Conservation (phyloP, 2,888 invertebrate genomes). For the Deroplatys truncata region DNA sequence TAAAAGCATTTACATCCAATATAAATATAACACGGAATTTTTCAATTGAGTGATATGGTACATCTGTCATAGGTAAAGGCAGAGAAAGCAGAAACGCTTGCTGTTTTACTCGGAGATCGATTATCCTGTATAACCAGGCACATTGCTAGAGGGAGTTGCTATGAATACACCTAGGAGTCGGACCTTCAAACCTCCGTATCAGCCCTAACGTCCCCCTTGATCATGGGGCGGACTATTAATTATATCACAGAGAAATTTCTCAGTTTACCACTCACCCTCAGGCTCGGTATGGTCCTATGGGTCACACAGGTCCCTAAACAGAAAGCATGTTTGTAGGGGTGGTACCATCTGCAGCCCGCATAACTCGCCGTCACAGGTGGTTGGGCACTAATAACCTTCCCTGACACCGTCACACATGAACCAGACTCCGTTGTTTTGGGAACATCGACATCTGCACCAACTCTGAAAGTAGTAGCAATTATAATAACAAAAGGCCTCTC, state of each 20-base stretch:
- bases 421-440: background rate
- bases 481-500: no score
- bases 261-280: background rate
- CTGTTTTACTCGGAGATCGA: background rate
- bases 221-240: background rate
- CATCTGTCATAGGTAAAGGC: no score
- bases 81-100: no score
- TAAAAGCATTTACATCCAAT: no score
- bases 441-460: no score
- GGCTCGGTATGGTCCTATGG: background rate
- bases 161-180: background rate
- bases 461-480: no score
- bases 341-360: conserved; percentile 9
- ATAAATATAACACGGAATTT: no score
- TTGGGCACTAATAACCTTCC: conserved; percentile 19
- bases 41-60: no score
- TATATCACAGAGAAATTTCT: background rate
- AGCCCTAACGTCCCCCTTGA: background rate
- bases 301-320: conserved; percentile 14
- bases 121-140: background rate
- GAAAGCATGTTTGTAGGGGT: background rate
- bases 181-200: background rate
- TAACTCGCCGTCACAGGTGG: conserved; percentile 25
- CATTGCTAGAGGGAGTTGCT: background rate
- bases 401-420: background rate